Evolutionary conservation across 2,113 vertebrate species (phyloP).

Genomic region (Columba livia): DNA sequence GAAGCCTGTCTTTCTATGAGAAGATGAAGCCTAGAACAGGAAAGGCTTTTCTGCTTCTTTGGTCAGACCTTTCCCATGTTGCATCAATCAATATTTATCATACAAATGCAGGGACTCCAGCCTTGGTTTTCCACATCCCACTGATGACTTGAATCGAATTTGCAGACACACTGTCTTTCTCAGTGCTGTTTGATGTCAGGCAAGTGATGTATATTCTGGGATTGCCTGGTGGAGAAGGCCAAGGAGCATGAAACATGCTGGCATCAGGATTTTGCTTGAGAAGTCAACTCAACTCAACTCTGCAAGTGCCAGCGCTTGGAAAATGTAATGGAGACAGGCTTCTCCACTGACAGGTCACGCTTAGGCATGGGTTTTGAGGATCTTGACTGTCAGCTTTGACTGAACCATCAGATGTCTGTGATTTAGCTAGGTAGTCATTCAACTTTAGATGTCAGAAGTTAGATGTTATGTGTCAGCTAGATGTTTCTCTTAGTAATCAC

Average conservation of each 20-base stretch:
- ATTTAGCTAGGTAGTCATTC: neutral
- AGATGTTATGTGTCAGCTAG: neutral
- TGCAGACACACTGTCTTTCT: neutral
- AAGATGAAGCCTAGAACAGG: neutral
- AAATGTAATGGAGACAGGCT: neutral
- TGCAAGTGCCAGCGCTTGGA: neutral
- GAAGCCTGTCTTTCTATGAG: neutral
- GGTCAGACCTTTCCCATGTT: neutral
- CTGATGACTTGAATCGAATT: neutral
- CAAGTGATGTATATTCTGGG: accelerated
- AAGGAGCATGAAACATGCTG: neutral
- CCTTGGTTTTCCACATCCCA: neutral
- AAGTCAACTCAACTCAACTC: neutral
- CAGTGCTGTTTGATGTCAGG: neutral
- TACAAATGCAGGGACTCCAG: neutral
- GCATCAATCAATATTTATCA: neutral
- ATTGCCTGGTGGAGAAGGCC: neutral
- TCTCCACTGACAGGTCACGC: neutral
- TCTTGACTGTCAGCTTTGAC: neutral
- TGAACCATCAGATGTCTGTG: neutral
- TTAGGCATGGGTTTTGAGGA: neutral
- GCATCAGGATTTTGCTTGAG: neutral
- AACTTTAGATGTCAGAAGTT: neutral
- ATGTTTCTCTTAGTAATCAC: neutral
- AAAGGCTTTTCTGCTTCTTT: neutral